Conservation (phyloP, 2,113 vertebrate species). For the Progne subis region DNA sequence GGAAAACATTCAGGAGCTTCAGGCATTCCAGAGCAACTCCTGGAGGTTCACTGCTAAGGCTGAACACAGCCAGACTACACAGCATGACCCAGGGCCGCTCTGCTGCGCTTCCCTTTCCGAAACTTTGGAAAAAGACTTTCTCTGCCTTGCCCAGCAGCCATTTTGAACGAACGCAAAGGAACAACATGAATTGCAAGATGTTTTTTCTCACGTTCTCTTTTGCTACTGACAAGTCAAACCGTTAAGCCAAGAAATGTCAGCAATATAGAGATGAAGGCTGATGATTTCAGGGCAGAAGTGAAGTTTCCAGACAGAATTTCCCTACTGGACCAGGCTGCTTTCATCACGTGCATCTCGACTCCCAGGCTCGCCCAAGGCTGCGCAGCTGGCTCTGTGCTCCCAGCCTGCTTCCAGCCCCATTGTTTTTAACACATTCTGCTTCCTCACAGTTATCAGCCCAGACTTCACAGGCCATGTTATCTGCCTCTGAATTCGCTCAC, state of each 20-base stretch:
- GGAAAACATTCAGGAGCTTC: not conserved
- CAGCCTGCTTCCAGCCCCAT: not conserved
- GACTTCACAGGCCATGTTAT: constrained; percentile 34
- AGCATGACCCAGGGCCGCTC: not conserved
- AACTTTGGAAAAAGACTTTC: not conserved
- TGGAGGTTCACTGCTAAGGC: not conserved
- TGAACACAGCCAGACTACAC: not conserved
- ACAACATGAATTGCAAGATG: constrained; percentile 40
- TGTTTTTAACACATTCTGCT: constrained; percentile 35
- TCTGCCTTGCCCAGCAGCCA: not conserved
- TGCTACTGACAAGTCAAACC: constrained; percentile 28
- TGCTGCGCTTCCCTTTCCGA: not conserved
- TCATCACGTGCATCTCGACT: not conserved
- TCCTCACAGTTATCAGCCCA: not conserved
- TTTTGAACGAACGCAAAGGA: constrained; percentile 10
- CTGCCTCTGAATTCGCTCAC: constrained; percentile 29
- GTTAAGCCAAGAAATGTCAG: constrained; percentile 27
- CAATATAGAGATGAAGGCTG: not conserved
- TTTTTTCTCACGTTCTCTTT: constrained; percentile 40
- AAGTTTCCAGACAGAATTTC: constrained; percentile 14
- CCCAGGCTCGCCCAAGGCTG: constrained; percentile 12
- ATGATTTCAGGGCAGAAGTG: not conserved
- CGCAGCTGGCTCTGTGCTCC: not conserved
- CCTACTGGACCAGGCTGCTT: constrained; percentile 8
- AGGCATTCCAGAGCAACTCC: constrained; percentile 18